Base-by-base conservation (phyloP, 37 sponge, comb jelly and placozoan genomes). In the Tethya wilhelma region DNA sequence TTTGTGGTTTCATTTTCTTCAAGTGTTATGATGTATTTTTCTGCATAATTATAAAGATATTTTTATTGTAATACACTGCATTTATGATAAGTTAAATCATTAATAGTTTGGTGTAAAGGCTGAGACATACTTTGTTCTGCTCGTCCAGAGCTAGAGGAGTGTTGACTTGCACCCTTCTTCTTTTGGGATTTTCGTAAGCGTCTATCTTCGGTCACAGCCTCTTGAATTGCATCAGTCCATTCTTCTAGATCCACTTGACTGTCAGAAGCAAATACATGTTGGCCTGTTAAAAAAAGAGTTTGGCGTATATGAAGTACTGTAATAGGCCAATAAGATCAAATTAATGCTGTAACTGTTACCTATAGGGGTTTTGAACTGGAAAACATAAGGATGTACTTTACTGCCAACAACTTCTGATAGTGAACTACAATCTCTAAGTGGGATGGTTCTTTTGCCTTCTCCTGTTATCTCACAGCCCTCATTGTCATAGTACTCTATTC, bases 401-500 rank as follows among this genome's bases (percentile, higher is more conserved):
- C 62, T 76, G 0, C 84, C 85, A 0, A 55, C 37, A 1, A 59
- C 49, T 39, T 79, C 81, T 12, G 57, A 73, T 22, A 84, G 55
- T 7, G 73, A 71, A 11, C 56, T 77, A 67, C 89, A 77, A 36
- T 81, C 85, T 25, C 89, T 63, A 26, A 93, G 82, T 2, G 81
- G 85, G 56, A 93, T 88, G 34, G 90, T 77, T 38, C 85, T 71
- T 65, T 71, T 84, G 19, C 77, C 84, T 23, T 38, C 57, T 23
- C 25, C 79, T 12, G 41, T 67, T 0, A 28, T 29, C 17, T 83
- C 81, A 34, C 28, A 70, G 4, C 30, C 73, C 32, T 84, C 81
- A 39, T 67, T 67, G 42, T 88, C 93, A 71, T 62, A 92, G 80
- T 92, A 92, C 62, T 87, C 93, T 56, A 92, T 55, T 33, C 88